phyloP scores from a whole-genome alignment of 2,797 vertebrate species.

The Lerista edwardsae region DNA sequence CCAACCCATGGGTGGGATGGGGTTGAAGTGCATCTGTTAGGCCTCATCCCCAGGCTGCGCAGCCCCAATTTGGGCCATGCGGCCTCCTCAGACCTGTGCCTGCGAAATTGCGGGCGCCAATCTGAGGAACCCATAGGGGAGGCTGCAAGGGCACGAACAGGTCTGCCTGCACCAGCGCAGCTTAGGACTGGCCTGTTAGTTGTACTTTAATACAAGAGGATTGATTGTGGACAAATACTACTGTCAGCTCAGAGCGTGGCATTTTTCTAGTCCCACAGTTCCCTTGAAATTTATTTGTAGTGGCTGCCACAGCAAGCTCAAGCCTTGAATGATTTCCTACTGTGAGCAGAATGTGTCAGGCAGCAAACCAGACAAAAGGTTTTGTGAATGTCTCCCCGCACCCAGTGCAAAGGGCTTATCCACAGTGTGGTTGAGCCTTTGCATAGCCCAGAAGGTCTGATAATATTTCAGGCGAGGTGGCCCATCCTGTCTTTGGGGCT shows the following conservation, averaged over 20 bases:
- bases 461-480: neutral
- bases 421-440: neutral
- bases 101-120: too few relatives aligned
- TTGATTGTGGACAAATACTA: neutral
- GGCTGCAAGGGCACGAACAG: too few relatives aligned
- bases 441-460: neutral
- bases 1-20: too few relatives aligned
- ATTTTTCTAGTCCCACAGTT: neutral
- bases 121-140: too few relatives aligned
- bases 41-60: too few relatives aligned
- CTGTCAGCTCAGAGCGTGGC: too few relatives aligned
- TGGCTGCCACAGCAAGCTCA: neutral
- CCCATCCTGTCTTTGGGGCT: neutral
- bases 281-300: neutral
- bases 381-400: neutral
- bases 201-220: neutral
- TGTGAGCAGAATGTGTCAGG: neutral
- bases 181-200: too few relatives aligned
- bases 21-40: too few relatives aligned
- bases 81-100: too few relatives aligned
- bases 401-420: neutral
- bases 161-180: too few relatives aligned
- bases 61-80: too few relatives aligned
- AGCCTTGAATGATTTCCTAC: neutral
- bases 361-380: neutral